Conservation (phyloP, 2,797 vertebrate species). For the Lycodopsis pacificus region DNA sequence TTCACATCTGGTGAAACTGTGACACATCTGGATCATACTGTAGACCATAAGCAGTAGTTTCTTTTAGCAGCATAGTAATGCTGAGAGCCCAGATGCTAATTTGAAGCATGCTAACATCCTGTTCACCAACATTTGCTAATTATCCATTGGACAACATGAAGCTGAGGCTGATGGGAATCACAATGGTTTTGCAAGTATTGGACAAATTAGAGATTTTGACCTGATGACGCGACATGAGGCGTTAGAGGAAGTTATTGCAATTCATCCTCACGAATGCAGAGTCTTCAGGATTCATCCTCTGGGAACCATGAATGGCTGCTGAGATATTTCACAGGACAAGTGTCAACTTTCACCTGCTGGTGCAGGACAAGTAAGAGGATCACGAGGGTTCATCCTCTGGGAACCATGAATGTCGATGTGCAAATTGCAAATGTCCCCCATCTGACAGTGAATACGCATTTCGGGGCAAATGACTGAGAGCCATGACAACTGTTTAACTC, state of each 20-base stretch:
- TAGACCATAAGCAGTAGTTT: neutral
- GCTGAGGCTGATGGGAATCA: neutral
- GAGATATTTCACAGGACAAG: neutral
- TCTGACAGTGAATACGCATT: neutral
- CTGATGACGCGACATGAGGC: neutral
- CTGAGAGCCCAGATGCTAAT: neutral
- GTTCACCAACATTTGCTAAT: neutral
- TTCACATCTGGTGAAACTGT: constrained; percentile 1
- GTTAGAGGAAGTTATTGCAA: neutral
- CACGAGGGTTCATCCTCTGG: neutral
- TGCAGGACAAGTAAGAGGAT: neutral
- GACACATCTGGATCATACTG: constrained; percentile 11
- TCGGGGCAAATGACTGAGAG: neutral
- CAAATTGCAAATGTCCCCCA: neutral
- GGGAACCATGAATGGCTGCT: neutral
- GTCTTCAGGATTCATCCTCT: neutral
- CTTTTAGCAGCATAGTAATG: neutral
- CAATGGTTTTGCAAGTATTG: neutral
- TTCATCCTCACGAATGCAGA: neutral
- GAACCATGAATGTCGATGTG: neutral
- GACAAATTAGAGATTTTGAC: neutral
- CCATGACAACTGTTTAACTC: neutral
- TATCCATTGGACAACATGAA: neutral
- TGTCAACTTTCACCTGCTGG: neutral
- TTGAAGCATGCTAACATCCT: neutral